Base-by-base conservation (phyloP, 2,797 vertebrate genomes). In the Bradypus variegatus region DNA sequence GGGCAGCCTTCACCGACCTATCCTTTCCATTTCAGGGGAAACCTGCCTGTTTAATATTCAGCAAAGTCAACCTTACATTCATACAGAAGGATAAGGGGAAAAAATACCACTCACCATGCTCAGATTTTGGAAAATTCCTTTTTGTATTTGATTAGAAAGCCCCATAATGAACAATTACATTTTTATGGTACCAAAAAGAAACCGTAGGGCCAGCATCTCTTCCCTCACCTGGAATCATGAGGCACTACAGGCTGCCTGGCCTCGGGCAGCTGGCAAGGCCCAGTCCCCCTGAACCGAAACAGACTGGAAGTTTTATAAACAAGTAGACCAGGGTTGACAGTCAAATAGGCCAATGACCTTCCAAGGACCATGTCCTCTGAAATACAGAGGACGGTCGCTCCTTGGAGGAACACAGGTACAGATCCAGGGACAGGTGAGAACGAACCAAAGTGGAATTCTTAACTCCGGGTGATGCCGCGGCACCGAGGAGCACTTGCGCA, bases 181-280 rank as follows among this genome's bases (percentile, higher is more conserved):
- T 18, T 33, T 29, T 33, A 50, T 70, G 82, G 55, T 31, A 69
- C 80, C 11, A 2, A 16, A 16, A 15, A 62, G 79, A 53, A 75
- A 41, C 31, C 7, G 13, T 27, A 31, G 50, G 58, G 33, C 21
- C 33, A 13, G 33, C 48, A 13, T 58, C 2, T 25, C 1, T 48
- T 12, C 21, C 69, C 60, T 10, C 73, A 21, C 87, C 38, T 6
- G 5, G 3, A 6, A 9, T 27, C 36, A 29, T 4, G 8, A 3
- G 36, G 4, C 29, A 15, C 7, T 6, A 16, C 6, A 8, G 31
- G 12, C 5, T 2, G 1, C 1, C 1, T 21, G 33, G 38, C 6
- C 19, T n/a, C 48, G 21, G 58, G 58, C 21, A 8, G 58, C 55
- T 18, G 18, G 5, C 2, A 0, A 55, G n/a, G 31, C 8, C 11